Base-by-base conservation (phyloP, 2,888 invertebrate species). In the Trissolcus japonicus region DNA sequence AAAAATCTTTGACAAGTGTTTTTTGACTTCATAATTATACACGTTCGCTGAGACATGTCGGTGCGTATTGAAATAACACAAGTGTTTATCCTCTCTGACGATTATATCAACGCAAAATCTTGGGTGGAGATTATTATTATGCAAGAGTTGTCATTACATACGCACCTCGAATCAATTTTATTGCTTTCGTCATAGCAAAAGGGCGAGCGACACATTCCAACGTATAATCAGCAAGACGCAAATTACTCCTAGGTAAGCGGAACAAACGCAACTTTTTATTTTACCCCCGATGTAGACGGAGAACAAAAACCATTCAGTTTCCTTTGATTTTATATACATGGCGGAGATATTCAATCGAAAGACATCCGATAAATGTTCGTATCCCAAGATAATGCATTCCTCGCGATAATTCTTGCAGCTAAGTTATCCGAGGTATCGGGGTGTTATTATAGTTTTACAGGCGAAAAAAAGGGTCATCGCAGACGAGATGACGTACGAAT, bases 21-120 rank as follows among this genome's bases (percentile, higher is more conserved):
- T 54, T 57, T 41, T 17, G 51, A 51, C 51, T 61, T 61, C 29
- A 68, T 61, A 35, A 35, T 35, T 35, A 35, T 63, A 53, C 16
- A 51, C 46, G 63, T 57, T 63, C 62, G 16, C 16, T 21, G 4
- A 48, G n/a, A 48, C 48, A 29, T 56, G 69, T 59, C 57, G 59
- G 55, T 14, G 35, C 46, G 56, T 56, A 61, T 46, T 46, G 46
- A 35, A 35, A 35, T 46, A 46, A 46, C 40, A 35, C 35, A 9
- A 7, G 35, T 60, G 17, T 43, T 43, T 43, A 43, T n/a, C 13
- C 43, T 14, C 43, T n/a, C 21, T 53, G 35, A 21, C 48, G 57
- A 63, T 60, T 73, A 73, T 73, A 65, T 17, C 54, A 50, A 66
- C 60, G 50, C 57, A 48, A 65, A 66, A 74, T 67, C 73, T 43